Evolutionary conservation across 2,888 invertebrate species (phyloP).

Genomic region (Listrodromus nycthemerus): DNA sequence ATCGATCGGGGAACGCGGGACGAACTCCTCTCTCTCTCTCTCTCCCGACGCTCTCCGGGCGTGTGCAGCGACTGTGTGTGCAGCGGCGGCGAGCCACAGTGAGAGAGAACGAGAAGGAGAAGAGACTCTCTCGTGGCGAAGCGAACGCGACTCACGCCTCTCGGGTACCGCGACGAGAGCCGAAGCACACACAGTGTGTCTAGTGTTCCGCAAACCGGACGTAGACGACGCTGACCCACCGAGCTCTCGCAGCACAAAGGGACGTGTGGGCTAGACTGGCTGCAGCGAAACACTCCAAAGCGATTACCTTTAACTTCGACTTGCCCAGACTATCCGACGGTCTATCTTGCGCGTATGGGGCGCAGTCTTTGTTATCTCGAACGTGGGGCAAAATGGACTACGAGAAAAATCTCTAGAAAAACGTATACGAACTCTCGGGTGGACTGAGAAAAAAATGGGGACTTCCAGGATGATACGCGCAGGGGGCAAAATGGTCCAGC

Average conservation of each 20-base stretch:
- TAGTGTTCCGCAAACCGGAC: conserved; percentile 66
- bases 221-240: conserved; percentile 62
- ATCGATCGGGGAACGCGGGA: conserved; percentile 9
- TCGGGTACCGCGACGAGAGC: conserved; percentile 31
- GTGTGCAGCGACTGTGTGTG: not conserved
- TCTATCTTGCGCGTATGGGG: conserved; percentile 2
- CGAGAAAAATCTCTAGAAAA: too few species aligned
- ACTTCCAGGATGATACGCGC: too few species aligned
- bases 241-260: conserved; percentile 69
- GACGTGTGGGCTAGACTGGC: conserved; percentile 73
- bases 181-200: conserved; percentile 17
- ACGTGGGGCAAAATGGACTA: too few species aligned
- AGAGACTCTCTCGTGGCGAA: conserved; percentile 26
- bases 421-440: too few species aligned
- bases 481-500: too few species aligned
- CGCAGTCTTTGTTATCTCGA: not conserved
- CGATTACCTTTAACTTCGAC: conserved; percentile 54
- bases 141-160: conserved; percentile 16
- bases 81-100: conserved; percentile 21
- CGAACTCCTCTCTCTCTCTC: conserved; percentile 3
- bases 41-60: not conserved
- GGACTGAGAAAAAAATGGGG: too few species aligned
- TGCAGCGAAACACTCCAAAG: conserved; percentile 48
- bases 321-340: conserved; percentile 61
- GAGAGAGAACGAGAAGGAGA: not conserved